These are phyloP conservation scores for Gasterosteus nipponicus DNA, from an alignment of 2,113 vertebrate genomes.

Conservation along the genomic window DNA sequence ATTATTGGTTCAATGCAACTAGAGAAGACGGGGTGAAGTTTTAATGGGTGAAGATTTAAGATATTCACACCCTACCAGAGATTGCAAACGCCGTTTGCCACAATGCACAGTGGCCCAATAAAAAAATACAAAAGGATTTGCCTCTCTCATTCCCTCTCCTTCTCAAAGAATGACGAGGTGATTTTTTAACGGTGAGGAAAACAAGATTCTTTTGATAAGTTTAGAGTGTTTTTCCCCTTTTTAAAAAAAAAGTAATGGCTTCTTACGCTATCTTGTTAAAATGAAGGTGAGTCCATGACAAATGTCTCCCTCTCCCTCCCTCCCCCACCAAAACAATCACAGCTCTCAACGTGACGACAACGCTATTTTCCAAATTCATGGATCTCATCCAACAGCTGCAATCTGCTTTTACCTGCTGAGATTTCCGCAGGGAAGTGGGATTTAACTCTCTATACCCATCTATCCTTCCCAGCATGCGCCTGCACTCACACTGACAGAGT, in stretches of 20 bases:
- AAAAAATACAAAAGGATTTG: constrained; percentile 15
- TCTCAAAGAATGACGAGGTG: neutral
- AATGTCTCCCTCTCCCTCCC: neutral
- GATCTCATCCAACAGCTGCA: constrained; percentile 61
- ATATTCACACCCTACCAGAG: constrained; percentile 64
- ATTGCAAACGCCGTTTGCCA: constrained; percentile 52
- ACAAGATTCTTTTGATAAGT: neutral
- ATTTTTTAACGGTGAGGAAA: constrained; percentile 3
- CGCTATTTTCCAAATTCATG: constrained; percentile 63
- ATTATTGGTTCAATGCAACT: constrained; percentile 65
- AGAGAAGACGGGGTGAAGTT: constrained; percentile 64
- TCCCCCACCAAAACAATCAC: neutral
- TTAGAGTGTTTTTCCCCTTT: neutral
- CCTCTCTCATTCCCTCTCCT: neutral
- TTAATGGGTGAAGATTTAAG: constrained; percentile 73
- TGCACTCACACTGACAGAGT: constrained; percentile 29
- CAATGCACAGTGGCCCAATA: constrained; percentile 44
- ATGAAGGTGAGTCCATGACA: constrained; percentile 23
- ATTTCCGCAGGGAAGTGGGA: constrained; percentile 64
- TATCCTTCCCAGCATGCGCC: constrained; percentile 34
- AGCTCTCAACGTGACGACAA: constrained; percentile 39
- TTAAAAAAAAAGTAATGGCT: constrained; percentile 3
- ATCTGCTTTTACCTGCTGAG: constrained; percentile 66
- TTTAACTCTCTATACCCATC: constrained; percentile 62
- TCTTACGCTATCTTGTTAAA: constrained; percentile 11